Base-by-base conservation (phyloP, 2,797 vertebrate species). In the Toxotes lorentzi region DNA sequence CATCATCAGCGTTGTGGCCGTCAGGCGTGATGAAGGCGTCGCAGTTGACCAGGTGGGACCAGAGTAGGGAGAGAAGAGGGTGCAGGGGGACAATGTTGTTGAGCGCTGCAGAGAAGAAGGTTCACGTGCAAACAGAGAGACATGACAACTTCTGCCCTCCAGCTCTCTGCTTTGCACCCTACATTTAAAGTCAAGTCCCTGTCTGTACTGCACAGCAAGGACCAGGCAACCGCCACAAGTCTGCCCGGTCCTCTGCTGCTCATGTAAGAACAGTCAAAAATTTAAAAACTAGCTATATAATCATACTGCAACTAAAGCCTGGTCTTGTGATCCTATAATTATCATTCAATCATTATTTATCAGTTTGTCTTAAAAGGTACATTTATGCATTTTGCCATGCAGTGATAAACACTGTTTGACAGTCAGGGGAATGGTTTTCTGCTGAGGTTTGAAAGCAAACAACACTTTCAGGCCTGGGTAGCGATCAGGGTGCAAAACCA, bases 11-110 rank as follows among this genome's bases (percentile, higher is more conserved):
- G 45, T 73, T 10, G 79, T 50, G 30, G 71, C 13, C 63, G 9
- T 79, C 81, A 35, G 78, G 54, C 21, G 61, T 23, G 75, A 71
- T 48, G 73, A 78, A 12, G 73, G 79, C 11, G n/a, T 83, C 5
- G 67, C 60, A 72, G 85, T 82, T 35, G 50, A 71, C 76, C 89
- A 65, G 85, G 79, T 2, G 43, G 89, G 86, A 91, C 92, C 91
- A 92, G 91, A 92, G 91, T 72, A 87, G 89, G 92, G 93, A 94
- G 93, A 94, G 93, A 94, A 94, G 93, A 94, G 91, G 92, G 93
- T 93, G 94, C 93, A 93, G 93, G 94, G 93, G 93, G 87, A 94
- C 91, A 95, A 94, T 92, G 94, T 92, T 94, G 95, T 95, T 94
- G 94, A 94, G 90, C 89, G 75, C 94, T 95, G 94, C 91, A 94